A percentile compares a stretch with the other conserved stretches of the same genome.
These are phyloP conservation scores for Tinamus major DNA, from an alignment of 2,797 vertebrate species.

Conservation along the genomic window DNA sequence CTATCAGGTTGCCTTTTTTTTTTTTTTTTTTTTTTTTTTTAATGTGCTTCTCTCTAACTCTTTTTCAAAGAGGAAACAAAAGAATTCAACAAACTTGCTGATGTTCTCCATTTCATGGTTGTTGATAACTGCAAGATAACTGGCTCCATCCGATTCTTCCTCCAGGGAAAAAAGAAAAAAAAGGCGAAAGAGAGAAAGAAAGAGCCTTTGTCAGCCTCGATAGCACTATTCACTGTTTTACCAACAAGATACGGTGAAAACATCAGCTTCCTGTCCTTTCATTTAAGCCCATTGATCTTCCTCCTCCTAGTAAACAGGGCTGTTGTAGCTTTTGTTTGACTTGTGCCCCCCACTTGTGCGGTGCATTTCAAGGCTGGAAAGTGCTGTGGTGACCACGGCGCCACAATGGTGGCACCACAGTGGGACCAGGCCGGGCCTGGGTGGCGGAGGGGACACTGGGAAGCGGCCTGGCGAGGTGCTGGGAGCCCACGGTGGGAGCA, in stretches of 20 bases:
- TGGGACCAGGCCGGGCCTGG: neutral
- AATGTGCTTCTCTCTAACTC: slow-evolving; percentile 5
- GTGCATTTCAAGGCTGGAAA: slow-evolving; percentile 66
- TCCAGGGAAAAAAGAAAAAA: slow-evolving; percentile 19
- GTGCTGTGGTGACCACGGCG: slow-evolving; percentile 51
- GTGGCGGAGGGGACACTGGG: neutral
- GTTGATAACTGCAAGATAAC: slow-evolving; percentile 63
- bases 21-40: neutral
- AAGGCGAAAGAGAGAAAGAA: neutral
- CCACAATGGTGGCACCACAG: neutral
- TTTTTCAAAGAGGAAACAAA: slow-evolving; percentile 30
- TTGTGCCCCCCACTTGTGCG: slow-evolving; percentile 56
- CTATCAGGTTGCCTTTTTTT: neutral
- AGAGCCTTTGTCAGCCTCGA: slow-evolving; percentile 66
- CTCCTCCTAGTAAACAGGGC: slow-evolving; percentile 66
- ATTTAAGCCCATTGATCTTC: slow-evolving; percentile 75
- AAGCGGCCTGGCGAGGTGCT: neutral
- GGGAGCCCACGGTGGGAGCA: neutral
- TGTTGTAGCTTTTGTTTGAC: slow-evolving; percentile 75
- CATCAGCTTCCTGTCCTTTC: slow-evolving; percentile 79
- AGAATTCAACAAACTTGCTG: slow-evolving; percentile 58
- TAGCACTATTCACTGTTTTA: slow-evolving; percentile 65
- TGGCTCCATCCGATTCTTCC: slow-evolving; percentile 67
- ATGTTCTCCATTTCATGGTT: slow-evolving; percentile 69
- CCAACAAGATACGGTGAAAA: slow-evolving; percentile 74